These are phyloP conservation scores for Porites rus DNA, from an alignment of 92 coral and sea anemone species.

Conservation along the genomic window DNA sequence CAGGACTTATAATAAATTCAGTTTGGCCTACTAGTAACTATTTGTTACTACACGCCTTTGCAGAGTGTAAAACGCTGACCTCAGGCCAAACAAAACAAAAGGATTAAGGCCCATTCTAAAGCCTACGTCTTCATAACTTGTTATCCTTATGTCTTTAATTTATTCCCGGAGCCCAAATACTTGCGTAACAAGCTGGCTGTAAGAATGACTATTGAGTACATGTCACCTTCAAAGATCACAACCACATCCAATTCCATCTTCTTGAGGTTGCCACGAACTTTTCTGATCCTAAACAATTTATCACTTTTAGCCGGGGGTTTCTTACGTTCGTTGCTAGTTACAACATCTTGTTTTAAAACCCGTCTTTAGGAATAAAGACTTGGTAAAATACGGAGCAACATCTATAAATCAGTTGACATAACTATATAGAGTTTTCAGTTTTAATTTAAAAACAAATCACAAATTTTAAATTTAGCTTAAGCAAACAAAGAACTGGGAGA, in stretches of 20 bases:
- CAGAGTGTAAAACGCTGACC: slow-evolving; percentile 39
- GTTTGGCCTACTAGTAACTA: neutral
- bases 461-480: too few relatives aligned
- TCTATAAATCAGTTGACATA: too few relatives aligned
- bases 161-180: slow-evolving; percentile 23
- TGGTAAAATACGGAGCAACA: too few relatives aligned
- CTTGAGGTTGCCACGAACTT: neutral
- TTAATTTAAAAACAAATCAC: too few relatives aligned
- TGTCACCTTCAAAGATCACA: neutral
- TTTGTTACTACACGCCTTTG: slow-evolving; percentile 5
- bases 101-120: slow-evolving; percentile 20
- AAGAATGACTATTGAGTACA: neutral
- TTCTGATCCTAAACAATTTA: neutral
- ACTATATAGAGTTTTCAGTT: too few relatives aligned
- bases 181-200: neutral
- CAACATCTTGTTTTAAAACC: too few relatives aligned
- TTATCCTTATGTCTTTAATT: slow-evolving; percentile 34
- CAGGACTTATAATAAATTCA: slow-evolving; percentile 7
- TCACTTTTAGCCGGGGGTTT: too few relatives aligned
- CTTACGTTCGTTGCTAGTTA: too few relatives aligned
- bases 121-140: slow-evolving; percentile 1
- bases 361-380: too few relatives aligned
- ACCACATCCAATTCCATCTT: neutral
- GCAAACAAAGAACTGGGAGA: too few relatives aligned
- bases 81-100: slow-evolving; percentile 46